phyloP scores from a whole-genome alignment of 37 sponge, comb jelly and placozoan species.

The Oscarella lobularis region DNA sequence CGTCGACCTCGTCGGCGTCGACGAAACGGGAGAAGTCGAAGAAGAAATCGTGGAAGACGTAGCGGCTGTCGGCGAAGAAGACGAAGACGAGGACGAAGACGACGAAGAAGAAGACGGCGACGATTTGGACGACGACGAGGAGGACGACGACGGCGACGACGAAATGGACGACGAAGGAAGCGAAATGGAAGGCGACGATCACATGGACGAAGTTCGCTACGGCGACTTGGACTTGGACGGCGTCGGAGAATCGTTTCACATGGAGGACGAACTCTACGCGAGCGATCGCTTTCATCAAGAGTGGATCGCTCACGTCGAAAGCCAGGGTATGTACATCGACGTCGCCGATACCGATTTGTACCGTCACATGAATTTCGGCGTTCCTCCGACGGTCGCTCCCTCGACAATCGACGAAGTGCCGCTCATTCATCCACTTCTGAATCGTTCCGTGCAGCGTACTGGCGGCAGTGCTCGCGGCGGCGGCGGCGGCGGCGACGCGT shows the following conservation, averaged over 20 bases:
- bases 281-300: too few species aligned
- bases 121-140: conserved; percentile 54
- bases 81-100: conserved; percentile 48
- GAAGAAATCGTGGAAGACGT: conserved; percentile 26
- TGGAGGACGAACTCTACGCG: neutral
- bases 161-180: conserved; percentile 69
- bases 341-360: neutral
- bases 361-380: neutral
- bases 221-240: conserved; percentile 10
- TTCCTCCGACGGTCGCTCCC: too few species aligned
- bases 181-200: conserved; percentile 15
- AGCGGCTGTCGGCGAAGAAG: conserved; percentile 44
- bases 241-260: neutral
- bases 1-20: neutral
- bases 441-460: neutral
- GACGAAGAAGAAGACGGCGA: conserved; percentile 50
- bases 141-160: conserved; percentile 40
- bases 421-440: neutral
- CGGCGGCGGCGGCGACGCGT: neutral
- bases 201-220: conserved; percentile 12
- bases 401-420: neutral
- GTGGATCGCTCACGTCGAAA: neutral
- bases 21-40: conserved; percentile 14
- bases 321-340: neutral
- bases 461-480: neutral